Evolutionary conservation across 2,888 invertebrate genomes (phyloP), one percentile per base, ranked within the genome.

Genomic region (Nasonia oneida): DNA sequence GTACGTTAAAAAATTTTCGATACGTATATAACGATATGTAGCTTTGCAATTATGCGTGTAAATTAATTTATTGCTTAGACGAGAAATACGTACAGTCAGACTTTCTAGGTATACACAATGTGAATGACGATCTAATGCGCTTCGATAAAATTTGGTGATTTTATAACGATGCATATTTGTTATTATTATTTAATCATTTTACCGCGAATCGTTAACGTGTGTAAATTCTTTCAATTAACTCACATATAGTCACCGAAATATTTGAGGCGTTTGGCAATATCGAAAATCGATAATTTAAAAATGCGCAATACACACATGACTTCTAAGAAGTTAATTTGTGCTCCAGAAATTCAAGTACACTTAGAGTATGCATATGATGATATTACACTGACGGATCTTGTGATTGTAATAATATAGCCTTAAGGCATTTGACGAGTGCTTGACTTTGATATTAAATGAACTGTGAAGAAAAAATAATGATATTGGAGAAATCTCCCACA

Each of bases 31-130:
- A 70, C 53, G 33, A 14, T 53, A 80, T 70, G 70, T 64, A 80
- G 18, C 50, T 50, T 50, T 74, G 71, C 74, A 23, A 61, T 14
- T 75, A 61, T 50, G 29, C 18, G 75, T 39, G 75, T 75, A 82
- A 75, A 64, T 75, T 82, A 75, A 82, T 82, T 75, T 82, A 75
- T 81, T 81, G 57, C 10, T 61, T 81, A 81, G 73, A 29, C 12
- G 74, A 79, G 29, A 29, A 61, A n/a, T 47, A 42, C 23, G 53
- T 57, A 73, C 4, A 37, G 10, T 42, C 57, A 37, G 18, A 57
- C 37, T 47, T 29, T 79, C 50, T 50, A 64, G 50, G 47, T 53
- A 47, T n/a, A 47, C 37, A n/a, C 29, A 61, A 39, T 61, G 47
- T 37, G 47, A n/a, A 50, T 50, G 4, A 47, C 33, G 67, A 42